Base-by-base conservation (phyloP, 2,888 invertebrate genomes). In the Seladonia tumulorum region DNA sequence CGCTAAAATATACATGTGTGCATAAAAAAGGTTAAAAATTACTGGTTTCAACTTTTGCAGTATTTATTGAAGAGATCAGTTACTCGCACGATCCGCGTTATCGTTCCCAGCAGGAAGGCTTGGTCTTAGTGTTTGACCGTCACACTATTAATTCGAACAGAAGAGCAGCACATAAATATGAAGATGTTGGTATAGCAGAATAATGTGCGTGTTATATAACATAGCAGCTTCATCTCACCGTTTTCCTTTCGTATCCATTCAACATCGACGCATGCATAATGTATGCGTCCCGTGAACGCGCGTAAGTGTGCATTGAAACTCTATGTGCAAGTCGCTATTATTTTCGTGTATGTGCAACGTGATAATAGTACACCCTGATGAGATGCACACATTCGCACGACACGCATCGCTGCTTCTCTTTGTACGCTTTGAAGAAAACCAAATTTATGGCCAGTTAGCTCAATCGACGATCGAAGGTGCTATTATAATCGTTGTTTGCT, bases 251-350 rank as follows among this genome's bases (percentile, higher is more conserved):
- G 68, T 25, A 66, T 70, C 68, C 53, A 74, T 68, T 73, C 81
- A 73, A 53, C 63, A 12, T 45, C 39, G 12, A n/a, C 18, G 35
- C 57, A 82, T 74, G 81, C 80, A 82, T 82, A 82, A 82, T 80
- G 68, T 45, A 80, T 80, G 68, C 10, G 57, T 47, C 53, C 66
- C 35, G 68, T 57, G 45, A 57, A 74, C 39, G 66, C 80, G n/a
- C 35, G 14, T 74, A 25, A 47, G 53, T 18, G 22, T 22, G 57
- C 57, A n/a, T 39, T 18, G 73, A 12, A 66, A n/a, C 42, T 39
- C n/a, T 66, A n/a, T n/a, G n/a, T 42, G 49, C 71, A 29, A 12
- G 49, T 73, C 63, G n/a, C 63, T 42, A 81, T 79, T 79, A 72
- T n/a, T 39, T 39, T 53, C 76, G 42, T 45, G 35, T 73, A 35